Conservation (phyloP, 2,888 invertebrate genomes). For the Sesia bembeciformis region DNA sequence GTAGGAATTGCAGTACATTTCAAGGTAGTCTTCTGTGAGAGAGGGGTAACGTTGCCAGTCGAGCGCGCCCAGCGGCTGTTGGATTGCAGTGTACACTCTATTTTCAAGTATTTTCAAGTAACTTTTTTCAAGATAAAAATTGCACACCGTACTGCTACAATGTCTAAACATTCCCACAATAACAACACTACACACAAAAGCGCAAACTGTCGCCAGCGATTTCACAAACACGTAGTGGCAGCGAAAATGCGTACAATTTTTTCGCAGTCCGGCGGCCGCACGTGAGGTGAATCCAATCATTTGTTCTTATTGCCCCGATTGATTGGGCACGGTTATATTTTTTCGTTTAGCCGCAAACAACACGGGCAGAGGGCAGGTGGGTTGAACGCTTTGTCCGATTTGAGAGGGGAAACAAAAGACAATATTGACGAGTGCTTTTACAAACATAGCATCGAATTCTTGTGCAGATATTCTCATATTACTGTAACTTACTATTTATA, state of each 20-base stretch:
- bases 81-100: too few relatives aligned
- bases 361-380: conserved; percentile 38
- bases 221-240: conserved; percentile 30
- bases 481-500: too few relatives aligned
- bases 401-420: conserved; percentile 1
- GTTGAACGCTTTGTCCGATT: conserved; percentile 33
- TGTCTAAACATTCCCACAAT: too few relatives aligned
- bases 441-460: not conserved
- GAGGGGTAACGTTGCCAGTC: too few relatives aligned
- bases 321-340: conserved; percentile 53
- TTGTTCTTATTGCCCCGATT: conserved; percentile 60
- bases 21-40: too few relatives aligned
- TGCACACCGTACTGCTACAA: too few relatives aligned
- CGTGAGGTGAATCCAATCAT: conserved; percentile 65
- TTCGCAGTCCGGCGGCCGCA: conserved; percentile 34
- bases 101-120: too few relatives aligned
- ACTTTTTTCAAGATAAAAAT: too few relatives aligned
- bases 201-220: not conserved
- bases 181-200: too few relatives aligned
- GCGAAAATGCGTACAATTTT: conserved; percentile 41
- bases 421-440: not conserved
- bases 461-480: not conserved
- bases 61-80: too few relatives aligned
- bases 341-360: conserved; percentile 46
- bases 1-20: too few relatives aligned